Evolutionary conservation across 2,113 vertebrate genomes (phyloP).

Genomic region (Zosterops borbonicus): DNA sequence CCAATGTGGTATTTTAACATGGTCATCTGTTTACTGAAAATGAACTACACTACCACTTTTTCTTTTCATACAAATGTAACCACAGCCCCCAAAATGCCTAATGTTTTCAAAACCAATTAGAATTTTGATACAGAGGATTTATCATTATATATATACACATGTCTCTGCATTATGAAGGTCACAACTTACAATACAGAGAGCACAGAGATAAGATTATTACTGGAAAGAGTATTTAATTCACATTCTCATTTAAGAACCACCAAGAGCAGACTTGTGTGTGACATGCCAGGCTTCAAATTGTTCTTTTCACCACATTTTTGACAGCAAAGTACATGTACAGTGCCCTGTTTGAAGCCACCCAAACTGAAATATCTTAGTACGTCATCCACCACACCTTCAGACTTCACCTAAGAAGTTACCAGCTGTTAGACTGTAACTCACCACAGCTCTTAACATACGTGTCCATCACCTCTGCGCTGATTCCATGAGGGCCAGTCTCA

Average conservation of each 20-base stretch:
- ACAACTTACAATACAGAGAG: accelerated
- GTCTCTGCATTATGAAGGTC: neutral
- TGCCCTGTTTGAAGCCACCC: neutral
- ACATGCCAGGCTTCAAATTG: neutral
- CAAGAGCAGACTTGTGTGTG: accelerated
- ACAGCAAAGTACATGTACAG: neutral
- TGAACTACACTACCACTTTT: neutral
- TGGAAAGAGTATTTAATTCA: neutral
- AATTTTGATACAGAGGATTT: neutral
- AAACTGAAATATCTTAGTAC: neutral
- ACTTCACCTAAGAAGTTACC: neutral
- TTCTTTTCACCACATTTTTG: neutral
- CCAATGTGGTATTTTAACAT: neutral
- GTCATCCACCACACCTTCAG: neutral
- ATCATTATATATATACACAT: neutral
- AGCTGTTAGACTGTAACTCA: slow-evolving; percentile 64
- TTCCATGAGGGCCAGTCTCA: slow-evolving; percentile 94
- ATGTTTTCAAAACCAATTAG: neutral
- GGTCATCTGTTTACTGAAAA: neutral
- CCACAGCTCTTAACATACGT: slow-evolving; percentile 99
- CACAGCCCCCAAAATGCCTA: accelerated
- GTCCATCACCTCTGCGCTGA: slow-evolving; percentile 97
- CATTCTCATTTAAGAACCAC: neutral
- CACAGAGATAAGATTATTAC: neutral
- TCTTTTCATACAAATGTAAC: neutral